phyloP scores from a whole-genome alignment of 2,888 invertebrate genomes.

The Clanis bilineata region DNA sequence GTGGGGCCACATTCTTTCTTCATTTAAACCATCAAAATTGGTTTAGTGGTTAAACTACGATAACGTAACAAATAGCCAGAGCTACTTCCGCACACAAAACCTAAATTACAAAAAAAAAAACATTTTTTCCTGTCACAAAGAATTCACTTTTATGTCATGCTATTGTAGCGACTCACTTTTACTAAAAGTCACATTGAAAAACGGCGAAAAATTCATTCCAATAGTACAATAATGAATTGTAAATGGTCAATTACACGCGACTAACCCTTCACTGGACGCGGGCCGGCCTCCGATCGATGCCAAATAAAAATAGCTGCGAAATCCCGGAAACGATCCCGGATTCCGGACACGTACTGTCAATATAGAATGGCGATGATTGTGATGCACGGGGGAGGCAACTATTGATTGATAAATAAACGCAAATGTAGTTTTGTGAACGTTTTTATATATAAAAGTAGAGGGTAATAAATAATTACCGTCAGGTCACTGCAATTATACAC shows the following conservation, averaged over 20 bases:
- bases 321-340: slow-evolving; percentile 70
- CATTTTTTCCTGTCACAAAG: too few species aligned
- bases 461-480: neutral
- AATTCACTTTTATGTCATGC: too few species aligned
- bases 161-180: too few species aligned
- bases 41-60: too few species aligned
- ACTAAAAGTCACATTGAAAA: neutral
- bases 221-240: slow-evolving; percentile 72
- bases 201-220: slow-evolving; percentile 25
- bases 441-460: neutral
- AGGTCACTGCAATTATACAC: too few species aligned
- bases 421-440: slow-evolving; percentile 7
- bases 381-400: slow-evolving; percentile 65
- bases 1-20: too few species aligned
- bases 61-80: too few species aligned
- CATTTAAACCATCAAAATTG: too few species aligned
- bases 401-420: slow-evolving; percentile 70
- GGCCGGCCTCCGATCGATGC: slow-evolving; percentile 63
- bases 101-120: neutral
- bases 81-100: too few species aligned
- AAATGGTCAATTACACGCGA: slow-evolving; percentile 77
- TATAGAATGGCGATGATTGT: slow-evolving; percentile 78
- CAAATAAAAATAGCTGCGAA: slow-evolving; percentile 76
- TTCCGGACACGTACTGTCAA: slow-evolving; percentile 78
- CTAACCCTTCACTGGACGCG: slow-evolving; percentile 69